Evolutionary conservation across 2,888 invertebrate species (phyloP).

Genomic region (Caenorhabditis sp.): DNA sequence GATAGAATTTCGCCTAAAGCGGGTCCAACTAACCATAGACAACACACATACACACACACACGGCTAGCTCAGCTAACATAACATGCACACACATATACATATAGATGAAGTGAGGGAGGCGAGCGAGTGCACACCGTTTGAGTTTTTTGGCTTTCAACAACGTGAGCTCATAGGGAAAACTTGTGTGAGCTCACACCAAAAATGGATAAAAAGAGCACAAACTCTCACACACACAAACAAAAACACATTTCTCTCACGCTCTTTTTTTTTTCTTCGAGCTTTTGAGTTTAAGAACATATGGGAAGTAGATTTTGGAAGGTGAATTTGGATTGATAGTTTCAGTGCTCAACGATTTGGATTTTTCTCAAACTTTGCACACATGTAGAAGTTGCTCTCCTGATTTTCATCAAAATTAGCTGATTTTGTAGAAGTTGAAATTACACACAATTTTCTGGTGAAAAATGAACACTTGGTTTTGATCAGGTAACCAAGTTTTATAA

Average conservation of each 20-base stretch:
- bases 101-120: background rate
- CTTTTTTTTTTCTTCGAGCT: background rate
- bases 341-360: too few species aligned
- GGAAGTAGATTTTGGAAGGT: too few species aligned
- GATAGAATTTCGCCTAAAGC: too few species aligned
- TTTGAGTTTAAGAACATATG: constrained; percentile 1
- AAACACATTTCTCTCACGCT: background rate
- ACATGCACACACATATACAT: background rate
- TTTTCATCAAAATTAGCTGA: too few species aligned
- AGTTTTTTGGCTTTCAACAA: background rate
- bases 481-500: too few species aligned
- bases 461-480: too few species aligned
- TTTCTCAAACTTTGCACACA: too few species aligned
- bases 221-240: background rate
- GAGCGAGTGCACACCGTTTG: background rate
- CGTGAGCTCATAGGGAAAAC: background rate
- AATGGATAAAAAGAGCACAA: background rate
- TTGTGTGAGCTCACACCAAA: background rate
- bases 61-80: background rate
- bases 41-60: background rate
- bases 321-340: too few species aligned
- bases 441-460: too few species aligned
- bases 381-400: too few species aligned
- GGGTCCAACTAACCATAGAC: too few species aligned
- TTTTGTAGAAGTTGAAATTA: too few species aligned